Conservation (phyloP, 2,797 vertebrate genomes). For the Sebastes wilsoni region DNA sequence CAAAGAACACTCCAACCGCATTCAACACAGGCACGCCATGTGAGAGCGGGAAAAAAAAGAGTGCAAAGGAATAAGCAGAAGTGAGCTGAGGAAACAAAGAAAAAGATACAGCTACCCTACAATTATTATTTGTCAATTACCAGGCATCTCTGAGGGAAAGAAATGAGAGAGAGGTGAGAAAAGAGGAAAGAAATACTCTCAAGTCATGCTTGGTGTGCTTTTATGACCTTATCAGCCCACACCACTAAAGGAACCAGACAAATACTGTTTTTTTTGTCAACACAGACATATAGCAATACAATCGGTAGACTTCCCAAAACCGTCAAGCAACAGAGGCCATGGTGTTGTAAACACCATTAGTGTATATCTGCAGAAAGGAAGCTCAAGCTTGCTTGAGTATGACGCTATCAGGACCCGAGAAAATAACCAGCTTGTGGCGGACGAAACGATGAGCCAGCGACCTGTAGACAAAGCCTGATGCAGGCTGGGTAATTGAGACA, state of each 20-base stretch:
- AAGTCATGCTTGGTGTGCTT: slow-evolving; percentile 47
- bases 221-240: slow-evolving; percentile 54
- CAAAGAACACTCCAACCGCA: slow-evolving; percentile 24
- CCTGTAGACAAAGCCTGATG: slow-evolving; percentile 61
- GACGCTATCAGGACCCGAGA: slow-evolving; percentile 47
- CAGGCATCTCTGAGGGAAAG: slow-evolving; percentile 27
- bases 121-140: slow-evolving; percentile 53
- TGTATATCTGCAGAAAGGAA: slow-evolving; percentile 33
- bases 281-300: slow-evolving; percentile 16
- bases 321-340: slow-evolving; percentile 18
- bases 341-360: slow-evolving; percentile 53
- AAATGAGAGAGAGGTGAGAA: slow-evolving; percentile 10
- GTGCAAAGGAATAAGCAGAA: background rate
- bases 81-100: slow-evolving; percentile 35
- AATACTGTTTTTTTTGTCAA: slow-evolving; percentile 42
- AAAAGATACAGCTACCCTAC: slow-evolving; percentile 17
- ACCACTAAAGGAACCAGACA: slow-evolving; percentile 30
- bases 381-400: slow-evolving; percentile 26
- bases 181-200: slow-evolving; percentile 55
- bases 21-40: slow-evolving; percentile 11
- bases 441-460: slow-evolving; percentile 61
- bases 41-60: background rate
- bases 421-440: slow-evolving; percentile 64
- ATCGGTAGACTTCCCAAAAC: slow-evolving; percentile 28
- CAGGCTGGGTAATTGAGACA: slow-evolving; percentile 61